Evolutionary conservation across 2,797 vertebrate genomes (phyloP), one percentile per base, ranked within the genome.

Genomic region (Clarias platycephalus): DNA sequence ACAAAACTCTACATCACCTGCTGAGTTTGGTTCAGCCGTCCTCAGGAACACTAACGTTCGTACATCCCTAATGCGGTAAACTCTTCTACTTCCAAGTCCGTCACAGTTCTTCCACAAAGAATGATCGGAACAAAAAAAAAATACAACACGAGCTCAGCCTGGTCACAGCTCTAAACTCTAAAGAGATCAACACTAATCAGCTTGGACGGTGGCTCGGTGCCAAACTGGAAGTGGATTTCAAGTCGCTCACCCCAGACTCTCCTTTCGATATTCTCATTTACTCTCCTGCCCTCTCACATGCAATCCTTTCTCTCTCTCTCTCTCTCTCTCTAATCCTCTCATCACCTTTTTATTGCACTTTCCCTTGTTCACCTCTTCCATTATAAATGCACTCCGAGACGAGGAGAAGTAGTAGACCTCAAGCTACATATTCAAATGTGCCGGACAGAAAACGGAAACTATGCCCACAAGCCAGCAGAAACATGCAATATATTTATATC

Each of bases 131-230:
- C 34, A 22, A n/a, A 87, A 88, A 88, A 40, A 40, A 70, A 37
- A 70, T 16, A 18, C 0, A 85, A 88, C 89, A 53, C 91, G 88
- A 90, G 90, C 91, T 90, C 90, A 88, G 90, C 88, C 90, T 91
- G 91, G 91, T 92, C 91, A 91, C 92, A 90, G 93, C 93, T 77
- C 89, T 28, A n/a, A 93, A 92, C 92, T 94, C 94, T 93, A 93
- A 95, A 93, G 93, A 93, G 95, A 95, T 95, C 94, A 94, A 89
- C 90, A 62, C 88, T 96, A 96, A 95, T 92, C 92, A 89, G 89
- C 90, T 91, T 91, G 93, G 95, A 95, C 94, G 94, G 90, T 83
- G 55, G 90, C 90, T 91, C 84, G 90, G 83, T 93, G 93, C 92
- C 92, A 93, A 95, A 94, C 90, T 81, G 88, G 91, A 88, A 90